Conservation (phyloP, 1,140 invertebrate genomes). For the Cecropterus lyciades region DNA sequence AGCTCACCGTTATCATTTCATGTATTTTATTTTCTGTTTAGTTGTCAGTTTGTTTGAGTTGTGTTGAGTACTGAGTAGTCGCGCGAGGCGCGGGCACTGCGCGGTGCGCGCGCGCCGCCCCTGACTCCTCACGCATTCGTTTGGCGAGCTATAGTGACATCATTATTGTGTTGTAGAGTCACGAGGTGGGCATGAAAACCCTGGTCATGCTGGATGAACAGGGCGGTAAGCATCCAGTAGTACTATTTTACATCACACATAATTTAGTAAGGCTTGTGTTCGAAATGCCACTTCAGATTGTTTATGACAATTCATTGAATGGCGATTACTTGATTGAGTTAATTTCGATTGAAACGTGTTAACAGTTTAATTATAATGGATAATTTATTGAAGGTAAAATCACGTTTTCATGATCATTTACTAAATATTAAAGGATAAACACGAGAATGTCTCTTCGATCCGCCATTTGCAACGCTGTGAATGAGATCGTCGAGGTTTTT, state of each 20-base stretch:
- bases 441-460: conserved; percentile 50
- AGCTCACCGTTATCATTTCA: conserved; percentile 62
- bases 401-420: conserved; percentile 64
- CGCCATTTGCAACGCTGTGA: conserved; percentile 42
- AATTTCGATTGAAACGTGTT: conserved; percentile 70
- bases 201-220: conserved; percentile 97
- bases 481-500: conserved; percentile 55
- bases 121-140: conserved; percentile 67
- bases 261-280: conserved; percentile 79
- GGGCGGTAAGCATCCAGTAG: conserved; percentile 93
- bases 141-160: conserved; percentile 84
- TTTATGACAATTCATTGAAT: conserved; percentile 72
- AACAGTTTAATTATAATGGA: conserved; percentile 75
- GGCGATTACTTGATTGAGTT: conserved; percentile 61
- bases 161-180: conserved; percentile 92
- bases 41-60: conserved; percentile 74
- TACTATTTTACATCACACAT: conserved; percentile 79
- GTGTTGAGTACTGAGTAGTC: conserved; percentile 64
- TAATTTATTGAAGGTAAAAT: conserved; percentile 72
- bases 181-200: conserved; percentile 97
- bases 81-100: conserved; percentile 53
- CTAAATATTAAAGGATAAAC: conserved; percentile 63
- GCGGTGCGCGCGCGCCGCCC: conserved; percentile 55
- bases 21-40: conserved; percentile 74
- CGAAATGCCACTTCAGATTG: conserved; percentile 74